Evolutionary conservation across 2,113 vertebrate species (phyloP), one percentile per base, ranked within the genome.

Genomic region (Rhombomys opimus): DNA sequence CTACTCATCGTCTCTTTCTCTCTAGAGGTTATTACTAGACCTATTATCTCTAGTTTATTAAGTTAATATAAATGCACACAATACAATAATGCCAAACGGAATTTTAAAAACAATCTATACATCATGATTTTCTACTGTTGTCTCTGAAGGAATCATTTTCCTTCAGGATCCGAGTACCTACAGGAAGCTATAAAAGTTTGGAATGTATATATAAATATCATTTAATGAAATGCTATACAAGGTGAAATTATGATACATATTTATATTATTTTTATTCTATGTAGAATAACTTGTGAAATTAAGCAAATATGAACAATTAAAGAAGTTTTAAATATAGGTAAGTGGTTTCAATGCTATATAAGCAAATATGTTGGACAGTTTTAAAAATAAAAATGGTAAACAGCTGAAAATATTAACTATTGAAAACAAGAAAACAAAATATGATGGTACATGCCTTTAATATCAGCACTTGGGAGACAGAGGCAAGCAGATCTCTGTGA

Each of bases 301-400:
- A 95, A 46, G 52, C 94, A 68, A 22, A 68, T 6, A 30, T 72
- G 7, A 70, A 4, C 59, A 67, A 89, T 27, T 7, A 20, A 9
- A 87, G 12, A 93, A 59, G 50, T 22, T 23, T 94, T 87, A 5
- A 85, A 87, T 57, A 30, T 84, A 86, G 1, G 10, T 81, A 57
- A 81, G 32, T 78, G 61, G 20, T 87, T 52, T 95, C 18, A 13
- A 68, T 59, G 10, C 73, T 78, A 88, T 86, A 3, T 94, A 90
- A 94, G 27, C 30, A 95, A 93, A 95, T 90, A 68, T 41, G 10
- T 1, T 90, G 23, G 10, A 73, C 72, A 27, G 27, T 95, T 92
- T 95, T 96, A 50, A 93, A 95, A 95, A 90, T 92, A 59, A 94
- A 97, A 95, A 89, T 84, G 11, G 32, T 78, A 63, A 89, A 27